Conservation (phyloP, 2,888 invertebrate genomes). For the Caenorhabditis japonica region DNA sequence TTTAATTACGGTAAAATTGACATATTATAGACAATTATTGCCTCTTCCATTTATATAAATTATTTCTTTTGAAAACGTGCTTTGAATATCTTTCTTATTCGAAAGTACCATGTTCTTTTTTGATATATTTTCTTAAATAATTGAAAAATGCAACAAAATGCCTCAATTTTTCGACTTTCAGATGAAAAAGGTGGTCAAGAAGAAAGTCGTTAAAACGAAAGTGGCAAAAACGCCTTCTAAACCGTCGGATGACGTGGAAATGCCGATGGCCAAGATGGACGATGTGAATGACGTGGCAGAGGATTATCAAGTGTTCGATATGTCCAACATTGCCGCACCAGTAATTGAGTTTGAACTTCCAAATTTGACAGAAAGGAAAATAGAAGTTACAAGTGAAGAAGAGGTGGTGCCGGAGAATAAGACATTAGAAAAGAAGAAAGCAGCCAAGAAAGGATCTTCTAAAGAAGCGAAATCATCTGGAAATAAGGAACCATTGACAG, state of each 20-base stretch:
- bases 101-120: too few relatives aligned
- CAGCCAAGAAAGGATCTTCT: neutral
- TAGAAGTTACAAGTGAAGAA: neutral
- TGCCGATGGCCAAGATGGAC: conserved; percentile 22
- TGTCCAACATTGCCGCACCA: conserved; percentile 43
- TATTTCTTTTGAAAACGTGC: too few relatives aligned
- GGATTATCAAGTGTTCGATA: conserved; percentile 44
- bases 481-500: conserved; percentile 21
- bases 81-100: too few relatives aligned
- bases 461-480: neutral
- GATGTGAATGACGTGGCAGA: conserved; percentile 43
- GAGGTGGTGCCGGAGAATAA: neutral
- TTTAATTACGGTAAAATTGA: conserved; percentile 17
- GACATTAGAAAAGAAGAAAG: neutral
- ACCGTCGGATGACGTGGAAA: conserved; percentile 14
- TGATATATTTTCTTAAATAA: too few relatives aligned
- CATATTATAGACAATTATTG: conserved; percentile 4
- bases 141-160: too few relatives aligned
- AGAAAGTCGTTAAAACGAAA: neutral
- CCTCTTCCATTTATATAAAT: conserved; percentile 9
- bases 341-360: conserved; percentile 52
- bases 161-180: conserved; percentile 3
- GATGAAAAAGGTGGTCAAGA: conserved; percentile 37
- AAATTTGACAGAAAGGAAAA: conserved; percentile 19
- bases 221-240: neutral